These are phyloP conservation scores for Trinorchestia longiramus DNA, from an alignment of 1,140 invertebrate genomes.

Conservation along the genomic window DNA sequence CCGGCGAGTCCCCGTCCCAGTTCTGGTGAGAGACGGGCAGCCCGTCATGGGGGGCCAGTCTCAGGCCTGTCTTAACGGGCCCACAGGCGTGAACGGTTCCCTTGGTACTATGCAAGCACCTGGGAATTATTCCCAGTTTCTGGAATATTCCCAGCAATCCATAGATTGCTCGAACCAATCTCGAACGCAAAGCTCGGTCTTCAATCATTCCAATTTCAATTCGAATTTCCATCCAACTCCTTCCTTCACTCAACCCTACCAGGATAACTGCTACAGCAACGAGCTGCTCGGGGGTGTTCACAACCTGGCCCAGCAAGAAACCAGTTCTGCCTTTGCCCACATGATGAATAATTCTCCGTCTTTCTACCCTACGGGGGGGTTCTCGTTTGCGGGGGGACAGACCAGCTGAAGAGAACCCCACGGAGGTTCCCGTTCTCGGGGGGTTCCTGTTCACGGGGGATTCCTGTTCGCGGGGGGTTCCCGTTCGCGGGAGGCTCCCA, in stretches of 20 bases:
- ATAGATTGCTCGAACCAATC: background rate
- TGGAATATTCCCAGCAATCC: background rate
- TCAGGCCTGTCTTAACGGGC: background rate
- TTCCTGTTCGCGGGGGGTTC: too few species aligned
- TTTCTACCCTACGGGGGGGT: background rate
- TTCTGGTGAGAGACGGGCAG: conserved; percentile 55
- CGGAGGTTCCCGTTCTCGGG: background rate
- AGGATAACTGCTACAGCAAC: background rate
- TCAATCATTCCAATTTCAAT: background rate
- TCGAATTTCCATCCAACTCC: background rate
- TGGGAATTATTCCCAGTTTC: background rate
- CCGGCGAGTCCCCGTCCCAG: background rate
- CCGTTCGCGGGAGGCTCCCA: too few species aligned
- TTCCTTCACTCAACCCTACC: background rate
- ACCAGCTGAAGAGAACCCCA: background rate
- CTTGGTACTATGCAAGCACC: background rate
- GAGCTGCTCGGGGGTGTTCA: background rate
- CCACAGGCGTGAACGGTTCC: background rate
- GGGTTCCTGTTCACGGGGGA: too few species aligned
- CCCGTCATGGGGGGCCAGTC: conserved; percentile 26
- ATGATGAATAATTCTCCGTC: background rate
- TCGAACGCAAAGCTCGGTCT: background rate
- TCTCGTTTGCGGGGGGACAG: background rate
- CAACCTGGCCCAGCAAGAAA: background rate
- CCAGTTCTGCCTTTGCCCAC: background rate